Evolutionary conservation across 1,140 invertebrate species (phyloP), one percentile per base, ranked within the genome.

Genomic region (Zaprionus lachaisei): DNA sequence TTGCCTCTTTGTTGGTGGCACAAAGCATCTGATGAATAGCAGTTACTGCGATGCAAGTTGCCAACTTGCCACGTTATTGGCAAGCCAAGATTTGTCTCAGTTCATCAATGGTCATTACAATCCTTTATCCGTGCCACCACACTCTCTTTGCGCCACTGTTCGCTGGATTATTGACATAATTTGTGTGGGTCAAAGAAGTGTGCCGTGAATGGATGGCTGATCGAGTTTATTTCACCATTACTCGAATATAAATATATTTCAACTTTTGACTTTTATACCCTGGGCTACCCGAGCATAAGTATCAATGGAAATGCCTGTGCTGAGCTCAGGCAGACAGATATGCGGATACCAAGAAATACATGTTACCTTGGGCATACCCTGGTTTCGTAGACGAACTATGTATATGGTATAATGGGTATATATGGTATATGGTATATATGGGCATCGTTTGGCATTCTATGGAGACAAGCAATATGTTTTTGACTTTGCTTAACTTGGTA

Each of bases 1-100:
- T 74, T 37, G 11, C 26, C 49, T 56, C 84, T 76, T 73, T 90
- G 81, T 89, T 90, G 84, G 85, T 89, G 85, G 85, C 85, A 90
- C 71, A 90, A 81, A 72, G 47, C 75, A 65, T 34, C 79, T 90
- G 81, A 89, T 82, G 85, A 79, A 90, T 90, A 68, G 85, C 72
- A 56, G 15, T 55, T 22, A 41, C 60, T 49, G 58, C 38, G 41
- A 44, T 24, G 22, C 49, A 6, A 65, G 62, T 76, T 63, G 56
- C 72, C 65, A 72, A 51, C 37, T 15, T 62, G 71, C 28, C n/a
- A n/a, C 65, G 26, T 57, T 28, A 28, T 69, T 14, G 38, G 20
- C 49, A 37, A 34, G 55, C 55, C 61, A 64, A 75, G 65, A 80
- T 80, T 80, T 73, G 83, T 87, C 83, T 87, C 66, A 80, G 73